Percentiles rank a stretch among this genome's conserved stretches.
Evolutionary conservation across 1,140 invertebrate species (phyloP).

Genomic region (Notospermus geniculatus): DNA sequence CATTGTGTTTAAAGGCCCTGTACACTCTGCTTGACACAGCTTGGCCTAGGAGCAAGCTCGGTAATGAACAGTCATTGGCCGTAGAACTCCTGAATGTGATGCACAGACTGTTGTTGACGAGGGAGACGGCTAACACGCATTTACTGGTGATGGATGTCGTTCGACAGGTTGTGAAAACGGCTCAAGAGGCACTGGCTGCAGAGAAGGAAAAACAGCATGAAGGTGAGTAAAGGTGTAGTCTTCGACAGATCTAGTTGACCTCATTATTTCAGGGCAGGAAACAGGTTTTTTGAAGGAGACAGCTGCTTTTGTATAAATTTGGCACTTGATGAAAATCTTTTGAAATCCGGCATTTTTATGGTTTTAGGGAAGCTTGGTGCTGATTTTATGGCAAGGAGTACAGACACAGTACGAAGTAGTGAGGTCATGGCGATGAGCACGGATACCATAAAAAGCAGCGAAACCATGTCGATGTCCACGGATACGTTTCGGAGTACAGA

Average conservation of each 20-base stretch:
- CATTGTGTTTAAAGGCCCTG: conserved; percentile 82
- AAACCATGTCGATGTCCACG: neutral
- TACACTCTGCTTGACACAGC: conserved; percentile 79
- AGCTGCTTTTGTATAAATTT: too few species aligned
- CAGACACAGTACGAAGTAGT: neutral
- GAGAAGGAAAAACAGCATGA: conserved; percentile 59
- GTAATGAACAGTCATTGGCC: conserved; percentile 75
- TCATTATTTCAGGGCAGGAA: too few species aligned
- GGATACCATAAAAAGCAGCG: neutral
- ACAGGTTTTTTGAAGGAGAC: too few species aligned
- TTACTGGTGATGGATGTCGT: conserved; percentile 83
- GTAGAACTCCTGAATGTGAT: conserved; percentile 95
- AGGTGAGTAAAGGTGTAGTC: conserved; percentile 25
- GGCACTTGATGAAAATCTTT: too few species aligned
- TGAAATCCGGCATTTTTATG: too few species aligned
- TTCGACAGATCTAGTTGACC: too few species aligned
- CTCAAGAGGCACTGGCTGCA: conserved; percentile 71
- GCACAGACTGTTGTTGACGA: conserved; percentile 85
- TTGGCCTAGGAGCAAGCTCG: conserved; percentile 76
- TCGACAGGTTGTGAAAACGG: conserved; percentile 75
- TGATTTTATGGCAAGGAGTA: neutral
- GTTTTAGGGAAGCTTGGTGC: conserved; percentile 22
- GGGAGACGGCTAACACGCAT: conserved; percentile 78
- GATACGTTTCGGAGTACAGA: neutral
- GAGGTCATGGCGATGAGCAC: neutral